A percentile compares a stretch with the other conserved stretches of the same genome.
Conservation (phyloP, 2,113 vertebrate species). For the Oreochromis aureus region DNA sequence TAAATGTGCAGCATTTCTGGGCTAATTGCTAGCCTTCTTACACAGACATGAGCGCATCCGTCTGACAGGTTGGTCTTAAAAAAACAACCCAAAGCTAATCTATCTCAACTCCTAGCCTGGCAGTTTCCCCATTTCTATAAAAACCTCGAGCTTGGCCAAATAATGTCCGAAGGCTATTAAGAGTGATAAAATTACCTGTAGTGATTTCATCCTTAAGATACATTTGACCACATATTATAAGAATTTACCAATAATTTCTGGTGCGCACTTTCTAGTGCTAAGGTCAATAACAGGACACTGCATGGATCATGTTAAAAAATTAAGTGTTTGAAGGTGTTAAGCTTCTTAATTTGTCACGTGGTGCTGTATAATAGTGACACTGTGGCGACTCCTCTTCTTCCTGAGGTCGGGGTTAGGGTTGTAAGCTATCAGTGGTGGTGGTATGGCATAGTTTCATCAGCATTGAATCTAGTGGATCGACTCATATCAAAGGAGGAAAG, state of each 20-base stretch:
- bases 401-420: not conserved
- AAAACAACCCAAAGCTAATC: not conserved
- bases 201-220: not conserved
- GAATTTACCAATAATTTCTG: not conserved
- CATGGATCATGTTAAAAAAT: not conserved
- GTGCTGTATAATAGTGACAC: not conserved
- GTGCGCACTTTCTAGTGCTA: not conserved
- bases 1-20: not conserved
- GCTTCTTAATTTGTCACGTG: not conserved
- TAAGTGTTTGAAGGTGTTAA: not conserved
- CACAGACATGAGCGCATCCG: not conserved
- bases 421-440: not conserved
- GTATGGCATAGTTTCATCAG: accelerated
- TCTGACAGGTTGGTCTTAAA: not conserved
- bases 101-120: not conserved
- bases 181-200: accelerated
- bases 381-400: not conserved
- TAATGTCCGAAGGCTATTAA: not conserved
- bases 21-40: not conserved
- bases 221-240: not conserved
- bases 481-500: not conserved
- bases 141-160: not conserved
- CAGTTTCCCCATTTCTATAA: not conserved
- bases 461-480: not conserved
- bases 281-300: not conserved